phyloP scores from a whole-genome alignment of 2,113 vertebrate genomes.

The Pholis gunnellus region DNA sequence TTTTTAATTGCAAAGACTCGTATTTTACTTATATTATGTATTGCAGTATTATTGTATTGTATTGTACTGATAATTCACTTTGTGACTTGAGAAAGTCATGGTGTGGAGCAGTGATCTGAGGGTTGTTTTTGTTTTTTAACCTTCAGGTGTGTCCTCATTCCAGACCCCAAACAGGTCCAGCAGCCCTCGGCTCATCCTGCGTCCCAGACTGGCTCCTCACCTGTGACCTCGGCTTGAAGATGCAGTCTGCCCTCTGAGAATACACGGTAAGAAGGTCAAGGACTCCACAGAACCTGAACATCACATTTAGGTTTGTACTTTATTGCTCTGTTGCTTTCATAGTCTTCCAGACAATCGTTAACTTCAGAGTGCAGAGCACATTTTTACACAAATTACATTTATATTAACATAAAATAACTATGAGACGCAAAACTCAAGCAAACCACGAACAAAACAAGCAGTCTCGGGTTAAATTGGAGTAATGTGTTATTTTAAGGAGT shows the following conservation, averaged over 20 bases:
- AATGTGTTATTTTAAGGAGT: too few relatives aligned
- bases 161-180: background rate
- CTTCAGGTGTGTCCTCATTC: background rate
- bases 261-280: background rate
- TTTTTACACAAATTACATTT: background rate
- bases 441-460: too few relatives aligned
- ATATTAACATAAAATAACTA: too few relatives aligned
- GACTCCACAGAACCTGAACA: background rate
- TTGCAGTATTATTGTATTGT: background rate
- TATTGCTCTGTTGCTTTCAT: too few relatives aligned
- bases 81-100: background rate
- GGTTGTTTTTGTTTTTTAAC: background rate
- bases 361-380: too few relatives aligned
- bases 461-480: too few relatives aligned
- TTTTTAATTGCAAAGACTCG: background rate
- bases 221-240: too few relatives aligned
- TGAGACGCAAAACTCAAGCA: background rate
- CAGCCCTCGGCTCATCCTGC: background rate
- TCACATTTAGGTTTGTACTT: too few relatives aligned
- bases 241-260: too few relatives aligned
- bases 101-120: background rate
- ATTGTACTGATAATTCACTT: background rate
- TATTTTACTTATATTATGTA: background rate
- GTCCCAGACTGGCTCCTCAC: background rate
- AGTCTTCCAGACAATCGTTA: too few relatives aligned